Base-by-base conservation (phyloP, 2,888 invertebrate genomes). In the Ectemnius continuus region DNA sequence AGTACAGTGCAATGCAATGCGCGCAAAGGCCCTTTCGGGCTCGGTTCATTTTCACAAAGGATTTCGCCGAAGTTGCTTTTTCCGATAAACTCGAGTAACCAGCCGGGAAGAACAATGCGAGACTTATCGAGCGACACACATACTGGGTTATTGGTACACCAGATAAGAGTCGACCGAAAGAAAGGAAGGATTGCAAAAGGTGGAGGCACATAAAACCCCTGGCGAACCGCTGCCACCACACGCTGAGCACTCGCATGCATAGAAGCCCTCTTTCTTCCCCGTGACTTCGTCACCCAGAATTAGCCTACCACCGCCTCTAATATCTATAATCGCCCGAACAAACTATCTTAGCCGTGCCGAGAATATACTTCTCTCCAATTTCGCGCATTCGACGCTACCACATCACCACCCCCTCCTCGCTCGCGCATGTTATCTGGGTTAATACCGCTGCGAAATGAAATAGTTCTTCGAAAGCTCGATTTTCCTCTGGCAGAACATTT, bases 51-150 rank as follows among this genome's bases (percentile, higher is more conserved):
- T 71, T 28, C 59, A 45, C 72, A 67, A 75, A 62, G 77, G 75
- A 77, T 75, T 77, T 75, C 70, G 56, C 59, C 52, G 18, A 47
- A 67, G 59, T 67, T 59, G 61, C 67, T 69, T 75, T 75, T 71
- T 48, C 70, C 72, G 75, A 72, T 75, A 75, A 70, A 56, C 75
- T 52, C 69, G 68, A 69, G 68, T 62, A 62, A 70, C 73, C 70
- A 67, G 48, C 67, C 64, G 59, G 47, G 63, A 62, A 69, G 70
- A 78, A 78, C 80, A 78, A 78, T 76, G 71, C 70, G 66, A 52
- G 52, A 72, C 68, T 74, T 80, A 80, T 80, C 80, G 80, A 80
- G 80, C 80, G 79, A 73, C 76, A 76, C 70, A 74, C 74, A 79
- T 79, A 72, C 75, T 68, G 57, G 67, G 80, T 80, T 80, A 79